phyloP scores from a whole-genome alignment of 1,140 invertebrate genomes.

The Linepithema humile region DNA sequence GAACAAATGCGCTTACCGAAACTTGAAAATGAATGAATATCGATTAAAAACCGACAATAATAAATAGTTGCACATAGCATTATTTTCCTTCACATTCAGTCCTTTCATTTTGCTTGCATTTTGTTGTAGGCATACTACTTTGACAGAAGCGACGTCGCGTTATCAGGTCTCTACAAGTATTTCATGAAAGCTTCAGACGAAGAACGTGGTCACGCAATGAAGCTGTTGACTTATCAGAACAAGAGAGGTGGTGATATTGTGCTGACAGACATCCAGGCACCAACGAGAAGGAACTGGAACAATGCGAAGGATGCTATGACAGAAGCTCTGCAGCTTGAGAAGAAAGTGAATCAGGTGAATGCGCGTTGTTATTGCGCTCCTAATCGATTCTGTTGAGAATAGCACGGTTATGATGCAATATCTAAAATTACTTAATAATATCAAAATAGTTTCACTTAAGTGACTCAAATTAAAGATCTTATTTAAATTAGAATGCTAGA shows the following conservation, averaged over 20 bases:
- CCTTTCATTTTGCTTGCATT: not conserved
- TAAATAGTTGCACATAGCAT: no score
- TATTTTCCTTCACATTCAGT: no score
- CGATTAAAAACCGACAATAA: no score
- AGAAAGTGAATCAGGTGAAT: slow-evolving; percentile 88
- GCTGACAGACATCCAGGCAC: slow-evolving; percentile 85
- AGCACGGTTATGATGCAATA: not conserved
- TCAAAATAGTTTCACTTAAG: no score
- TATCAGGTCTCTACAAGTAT: slow-evolving; percentile 89
- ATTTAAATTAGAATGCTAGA: no score
- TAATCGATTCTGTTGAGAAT: slow-evolving; percentile 6
- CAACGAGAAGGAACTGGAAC: slow-evolving; percentile 87
- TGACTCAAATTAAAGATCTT: not conserved
- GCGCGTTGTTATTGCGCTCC: not conserved
- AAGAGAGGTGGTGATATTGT: slow-evolving; percentile 90
- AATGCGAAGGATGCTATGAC: slow-evolving; percentile 88
- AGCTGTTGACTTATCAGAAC: slow-evolving; percentile 92
- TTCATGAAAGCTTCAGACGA: slow-evolving; percentile 91
- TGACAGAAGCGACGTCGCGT: slow-evolving; percentile 91
- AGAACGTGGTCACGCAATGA: slow-evolving; percentile 91
- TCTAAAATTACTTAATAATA: not conserved
- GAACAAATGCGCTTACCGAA: no score
- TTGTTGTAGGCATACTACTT: slow-evolving; percentile 89
- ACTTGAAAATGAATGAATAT: no score
- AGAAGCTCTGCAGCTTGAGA: slow-evolving; percentile 91